phyloP scores from a whole-genome alignment of 2,888 invertebrate genomes.

The Athalia circularis region DNA sequence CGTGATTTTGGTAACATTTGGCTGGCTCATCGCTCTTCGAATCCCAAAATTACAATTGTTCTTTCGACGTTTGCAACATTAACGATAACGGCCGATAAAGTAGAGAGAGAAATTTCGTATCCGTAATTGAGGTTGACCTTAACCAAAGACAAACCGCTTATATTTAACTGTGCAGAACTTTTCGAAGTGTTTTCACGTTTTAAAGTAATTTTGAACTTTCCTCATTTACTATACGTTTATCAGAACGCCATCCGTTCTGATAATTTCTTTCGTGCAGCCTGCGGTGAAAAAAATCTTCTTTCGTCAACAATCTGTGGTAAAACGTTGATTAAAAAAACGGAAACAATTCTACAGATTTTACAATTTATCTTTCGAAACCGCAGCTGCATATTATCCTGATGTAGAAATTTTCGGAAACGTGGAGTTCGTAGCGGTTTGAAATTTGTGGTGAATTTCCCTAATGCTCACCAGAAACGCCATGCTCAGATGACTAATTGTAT shows the following conservation, averaged over 20 bases:
- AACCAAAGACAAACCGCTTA: background rate
- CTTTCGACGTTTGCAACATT: background rate
- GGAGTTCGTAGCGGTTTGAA: too few relatives aligned
- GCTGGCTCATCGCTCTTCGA: background rate
- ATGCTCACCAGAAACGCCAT: too few relatives aligned
- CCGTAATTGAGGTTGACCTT: background rate
- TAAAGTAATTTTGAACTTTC: constrained; percentile 16
- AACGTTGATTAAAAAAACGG: constrained; percentile 17
- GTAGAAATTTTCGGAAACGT: too few relatives aligned
- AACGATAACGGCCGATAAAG: background rate
- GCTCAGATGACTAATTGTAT: too few relatives aligned
- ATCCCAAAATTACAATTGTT: background rate
- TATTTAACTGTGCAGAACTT: background rate
- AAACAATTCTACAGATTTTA: too few relatives aligned
- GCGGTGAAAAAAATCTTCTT: background rate
- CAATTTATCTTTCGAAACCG: too few relatives aligned
- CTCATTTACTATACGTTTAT: constrained; percentile 11
- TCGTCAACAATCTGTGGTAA: constrained; percentile 9
- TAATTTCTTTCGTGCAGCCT: background rate
- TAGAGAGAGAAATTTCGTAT: too few relatives aligned
- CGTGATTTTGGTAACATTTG: constrained; percentile 20
- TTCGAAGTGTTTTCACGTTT: background rate
- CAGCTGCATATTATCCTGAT: too few relatives aligned
- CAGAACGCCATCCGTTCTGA: constrained; percentile 13
- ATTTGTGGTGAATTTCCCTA: too few relatives aligned